phyloP scores from a whole-genome alignment of 2,888 invertebrate species.

The Tuberolachnus salignus region DNA sequence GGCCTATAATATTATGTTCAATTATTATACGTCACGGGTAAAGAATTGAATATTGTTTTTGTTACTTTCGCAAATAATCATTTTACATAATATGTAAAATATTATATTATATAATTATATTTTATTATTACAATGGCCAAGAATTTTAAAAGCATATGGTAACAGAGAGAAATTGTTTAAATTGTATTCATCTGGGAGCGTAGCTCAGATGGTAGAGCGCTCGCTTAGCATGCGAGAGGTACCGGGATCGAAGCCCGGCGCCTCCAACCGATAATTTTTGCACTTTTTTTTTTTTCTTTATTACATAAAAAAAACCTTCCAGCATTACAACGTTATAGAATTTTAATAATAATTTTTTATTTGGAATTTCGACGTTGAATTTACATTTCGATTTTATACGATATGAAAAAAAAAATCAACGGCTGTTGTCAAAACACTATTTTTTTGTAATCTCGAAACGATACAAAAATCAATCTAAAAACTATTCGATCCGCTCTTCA shows the following conservation, averaged over 20 bases:
- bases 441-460: background rate
- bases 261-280: slow-evolving; percentile 60
- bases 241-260: slow-evolving; percentile 66
- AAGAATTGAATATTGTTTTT: too few relatives aligned
- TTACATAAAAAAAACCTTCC: too few relatives aligned
- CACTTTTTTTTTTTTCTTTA: background rate
- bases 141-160: too few relatives aligned
- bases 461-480: background rate
- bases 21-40: too few relatives aligned
- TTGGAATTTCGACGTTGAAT: too few relatives aligned
- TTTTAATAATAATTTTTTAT: too few relatives aligned
- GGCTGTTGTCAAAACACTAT: background rate
- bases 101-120: background rate
- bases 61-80: background rate
- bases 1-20: too few relatives aligned
- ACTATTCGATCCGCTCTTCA: too few relatives aligned
- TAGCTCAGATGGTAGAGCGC: slow-evolving; percentile 68
- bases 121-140: background rate
- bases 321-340: too few relatives aligned
- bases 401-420: background rate
- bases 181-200: slow-evolving; percentile 61
- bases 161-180: too few relatives aligned
- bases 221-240: slow-evolving; percentile 69
- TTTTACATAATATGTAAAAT: background rate
- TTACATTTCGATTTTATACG: too few relatives aligned